These are phyloP conservation scores for Balearica regulorum DNA, from an alignment of 2,797 vertebrate genomes.

Conservation along the genomic window DNA sequence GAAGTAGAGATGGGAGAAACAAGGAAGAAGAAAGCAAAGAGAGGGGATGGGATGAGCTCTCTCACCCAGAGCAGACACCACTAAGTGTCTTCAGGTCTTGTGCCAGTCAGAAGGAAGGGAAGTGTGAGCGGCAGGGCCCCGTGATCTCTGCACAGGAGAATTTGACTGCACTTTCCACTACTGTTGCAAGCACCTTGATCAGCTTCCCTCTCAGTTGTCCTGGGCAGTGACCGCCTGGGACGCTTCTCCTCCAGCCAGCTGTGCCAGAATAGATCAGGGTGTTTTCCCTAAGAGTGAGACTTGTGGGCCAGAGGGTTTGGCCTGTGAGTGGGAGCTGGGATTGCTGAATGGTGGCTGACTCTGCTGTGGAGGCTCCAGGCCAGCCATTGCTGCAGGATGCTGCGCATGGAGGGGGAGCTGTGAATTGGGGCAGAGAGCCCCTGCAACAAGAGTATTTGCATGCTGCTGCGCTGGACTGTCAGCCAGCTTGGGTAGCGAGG, in stretches of 20 bases:
- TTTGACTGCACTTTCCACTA: neutral
- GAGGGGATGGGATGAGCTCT: neutral
- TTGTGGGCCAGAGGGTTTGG: neutral
- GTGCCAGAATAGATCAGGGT: neutral
- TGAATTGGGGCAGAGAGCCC: neutral
- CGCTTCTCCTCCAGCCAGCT: neutral
- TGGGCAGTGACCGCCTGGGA: neutral
- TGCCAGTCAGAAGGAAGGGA: neutral
- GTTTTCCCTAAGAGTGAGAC: neutral
- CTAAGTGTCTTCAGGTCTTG: neutral
- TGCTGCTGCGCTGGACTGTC: accelerated
- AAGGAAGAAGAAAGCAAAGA: neutral
- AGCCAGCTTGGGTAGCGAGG: neutral
- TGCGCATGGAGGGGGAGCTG: neutral
- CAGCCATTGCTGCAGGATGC: neutral
- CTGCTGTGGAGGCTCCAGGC: neutral
- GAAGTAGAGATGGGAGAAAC: neutral
- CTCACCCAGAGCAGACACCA: neutral
- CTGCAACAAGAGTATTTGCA: neutral
- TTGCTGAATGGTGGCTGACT: neutral
- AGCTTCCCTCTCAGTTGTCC: neutral
- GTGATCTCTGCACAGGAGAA: neutral
- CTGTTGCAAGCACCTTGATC: neutral
- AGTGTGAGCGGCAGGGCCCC: neutral
- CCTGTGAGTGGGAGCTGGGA: neutral